Percentiles rank a stretch among this genome's conserved stretches.
Evolutionary conservation across 2,113 vertebrate genomes (phyloP).

Genomic region (Otocyon megalotis): DNA sequence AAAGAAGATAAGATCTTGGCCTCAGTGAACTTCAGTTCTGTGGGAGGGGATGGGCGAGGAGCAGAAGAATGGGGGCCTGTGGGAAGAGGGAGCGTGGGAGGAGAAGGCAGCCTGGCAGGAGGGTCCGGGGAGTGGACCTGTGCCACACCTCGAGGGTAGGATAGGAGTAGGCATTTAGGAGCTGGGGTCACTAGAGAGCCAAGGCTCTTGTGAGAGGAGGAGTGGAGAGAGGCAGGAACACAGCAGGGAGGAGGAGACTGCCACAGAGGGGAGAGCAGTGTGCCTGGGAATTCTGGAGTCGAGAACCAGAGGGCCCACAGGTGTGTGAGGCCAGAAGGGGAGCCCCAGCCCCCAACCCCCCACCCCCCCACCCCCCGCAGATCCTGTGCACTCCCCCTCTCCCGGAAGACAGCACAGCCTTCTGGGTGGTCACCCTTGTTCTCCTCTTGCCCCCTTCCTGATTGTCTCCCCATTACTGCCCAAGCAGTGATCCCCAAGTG

Average conservation of each 20-base stretch:
- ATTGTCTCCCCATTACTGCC: not conserved
- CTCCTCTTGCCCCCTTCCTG: not conserved
- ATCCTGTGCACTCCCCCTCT: too few relatives aligned
- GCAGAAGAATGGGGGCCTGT: not conserved
- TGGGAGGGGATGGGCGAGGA: not conserved
- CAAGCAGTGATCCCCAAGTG: not conserved
- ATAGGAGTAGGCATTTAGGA: not conserved
- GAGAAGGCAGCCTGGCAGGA: not conserved
- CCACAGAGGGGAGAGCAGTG: rapidly evolving
- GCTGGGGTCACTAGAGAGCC: not conserved
- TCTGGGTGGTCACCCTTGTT: rapidly evolving
- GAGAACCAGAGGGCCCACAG: not conserved
- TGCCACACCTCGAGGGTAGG: rapidly evolving
- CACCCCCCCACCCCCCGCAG: too few relatives aligned
- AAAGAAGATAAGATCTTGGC: not conserved
- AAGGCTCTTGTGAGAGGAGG: not conserved
- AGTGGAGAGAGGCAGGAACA: too few relatives aligned
- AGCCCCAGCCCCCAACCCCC: too few relatives aligned
- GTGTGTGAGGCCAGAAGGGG: not conserved
- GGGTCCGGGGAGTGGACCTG: rapidly evolving
- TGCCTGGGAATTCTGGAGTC: rapidly evolving
- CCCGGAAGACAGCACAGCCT: too few relatives aligned
- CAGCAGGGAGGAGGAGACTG: rapidly evolving
- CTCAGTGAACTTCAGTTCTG: not conserved
- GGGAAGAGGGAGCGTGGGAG: too few relatives aligned